phyloP scores from a whole-genome alignment of 1,140 invertebrate genomes.

The Zaprionus kolodkinae region DNA sequence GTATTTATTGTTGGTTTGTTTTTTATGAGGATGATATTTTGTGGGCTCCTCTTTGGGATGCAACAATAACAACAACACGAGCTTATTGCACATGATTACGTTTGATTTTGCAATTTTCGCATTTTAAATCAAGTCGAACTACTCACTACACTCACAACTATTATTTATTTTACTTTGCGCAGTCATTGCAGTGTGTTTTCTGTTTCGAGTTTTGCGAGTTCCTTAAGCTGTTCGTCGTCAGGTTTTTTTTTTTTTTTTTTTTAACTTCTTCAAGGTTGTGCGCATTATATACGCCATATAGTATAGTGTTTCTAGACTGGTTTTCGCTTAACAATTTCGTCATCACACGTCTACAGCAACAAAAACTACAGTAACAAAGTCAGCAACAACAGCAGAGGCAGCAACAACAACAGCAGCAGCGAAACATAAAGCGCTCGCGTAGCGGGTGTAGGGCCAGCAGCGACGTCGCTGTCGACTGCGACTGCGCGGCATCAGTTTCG shows the following conservation, averaged over 20 bases:
- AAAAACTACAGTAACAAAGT: slow-evolving; percentile 33
- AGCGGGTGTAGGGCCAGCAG: slow-evolving; percentile 34
- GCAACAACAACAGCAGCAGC: slow-evolving; percentile 30
- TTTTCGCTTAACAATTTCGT: slow-evolving; percentile 79
- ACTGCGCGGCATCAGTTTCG: slow-evolving; percentile 20
- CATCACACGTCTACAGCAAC: slow-evolving; percentile 55
- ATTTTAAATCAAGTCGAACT: slow-evolving; percentile 33
- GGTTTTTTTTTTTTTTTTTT: slow-evolving; percentile 4
- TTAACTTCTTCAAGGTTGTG: slow-evolving; percentile 76
- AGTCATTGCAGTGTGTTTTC: slow-evolving; percentile 35
- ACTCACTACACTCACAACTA: slow-evolving; percentile 11
- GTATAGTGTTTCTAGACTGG: slow-evolving; percentile 75
- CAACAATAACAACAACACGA: slow-evolving; percentile 37
- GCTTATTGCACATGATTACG: slow-evolving; percentile 58
- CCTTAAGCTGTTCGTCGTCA: slow-evolving; percentile 52
- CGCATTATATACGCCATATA: slow-evolving; percentile 31
- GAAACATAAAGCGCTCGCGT: slow-evolving; percentile 39
- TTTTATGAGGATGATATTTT: slow-evolving; percentile 46
- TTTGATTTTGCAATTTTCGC: slow-evolving; percentile 52
- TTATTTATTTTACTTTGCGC: slow-evolving; percentile 21
- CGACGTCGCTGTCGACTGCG: not conserved
- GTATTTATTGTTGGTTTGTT: slow-evolving; percentile 17
- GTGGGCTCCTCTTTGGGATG: slow-evolving; percentile 54
- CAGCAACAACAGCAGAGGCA: slow-evolving; percentile 22
- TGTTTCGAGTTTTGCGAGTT: slow-evolving; percentile 55